Evolutionary conservation across 2,797 vertebrate species (phyloP).

Genomic region (Streptopelia turtur): DNA sequence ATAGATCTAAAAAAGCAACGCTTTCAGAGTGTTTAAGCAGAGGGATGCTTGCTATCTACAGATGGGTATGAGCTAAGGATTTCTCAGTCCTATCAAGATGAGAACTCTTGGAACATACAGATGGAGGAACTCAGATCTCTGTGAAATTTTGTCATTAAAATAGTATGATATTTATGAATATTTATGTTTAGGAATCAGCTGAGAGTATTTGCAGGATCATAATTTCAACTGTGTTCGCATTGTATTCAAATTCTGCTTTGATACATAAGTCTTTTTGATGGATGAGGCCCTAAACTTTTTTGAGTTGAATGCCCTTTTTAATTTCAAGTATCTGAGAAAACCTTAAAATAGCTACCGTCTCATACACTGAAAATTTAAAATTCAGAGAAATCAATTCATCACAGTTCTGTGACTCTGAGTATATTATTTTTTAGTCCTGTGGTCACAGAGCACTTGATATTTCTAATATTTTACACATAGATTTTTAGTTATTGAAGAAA

Average conservation of each 20-base stretch:
- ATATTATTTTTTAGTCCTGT: neutral
- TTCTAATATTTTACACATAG: neutral
- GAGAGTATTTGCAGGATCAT: neutral
- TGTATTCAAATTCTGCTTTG: neutral
- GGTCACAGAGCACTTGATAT: neutral
- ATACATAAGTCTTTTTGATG: neutral
- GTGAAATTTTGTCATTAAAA: neutral
- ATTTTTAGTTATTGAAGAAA: neutral
- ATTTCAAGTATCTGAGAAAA: neutral
- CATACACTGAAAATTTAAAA: neutral
- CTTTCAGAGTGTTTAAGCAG: neutral
- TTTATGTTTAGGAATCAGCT: neutral
- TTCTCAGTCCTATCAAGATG: neutral
- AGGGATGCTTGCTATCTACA: neutral
- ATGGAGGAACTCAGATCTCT: neutral
- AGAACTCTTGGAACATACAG: neutral
- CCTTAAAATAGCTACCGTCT: neutral
- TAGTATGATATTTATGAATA: neutral
- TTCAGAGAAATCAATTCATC: neutral
- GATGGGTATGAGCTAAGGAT: neutral
- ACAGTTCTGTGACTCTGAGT: neutral
- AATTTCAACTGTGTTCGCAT: neutral
- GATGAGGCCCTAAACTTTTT: neutral
- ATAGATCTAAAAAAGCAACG: neutral
- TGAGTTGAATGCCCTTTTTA: neutral